These are phyloP conservation scores for Tympanuchus pallidicinctus DNA, from an alignment of 2,113 vertebrate species.

Conservation along the genomic window DNA sequence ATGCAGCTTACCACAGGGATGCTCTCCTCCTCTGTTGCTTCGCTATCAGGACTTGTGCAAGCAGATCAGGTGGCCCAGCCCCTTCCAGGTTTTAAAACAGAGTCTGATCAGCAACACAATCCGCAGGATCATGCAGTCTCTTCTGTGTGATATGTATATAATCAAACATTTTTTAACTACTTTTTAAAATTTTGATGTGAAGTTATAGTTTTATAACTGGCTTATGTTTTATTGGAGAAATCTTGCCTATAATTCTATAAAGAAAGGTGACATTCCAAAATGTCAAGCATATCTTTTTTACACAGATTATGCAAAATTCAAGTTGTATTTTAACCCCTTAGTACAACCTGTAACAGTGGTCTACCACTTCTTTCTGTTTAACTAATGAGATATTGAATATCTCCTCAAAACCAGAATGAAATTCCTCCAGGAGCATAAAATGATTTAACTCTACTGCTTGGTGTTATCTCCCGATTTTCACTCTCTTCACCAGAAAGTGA, in stretches of 20 bases:
- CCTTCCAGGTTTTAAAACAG: slow-evolving; percentile 78
- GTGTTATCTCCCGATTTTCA: slow-evolving; percentile 71
- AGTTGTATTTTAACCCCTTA: slow-evolving; percentile 87
- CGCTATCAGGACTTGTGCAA: slow-evolving; percentile 76
- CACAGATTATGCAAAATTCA: slow-evolving; percentile 88
- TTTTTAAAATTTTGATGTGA: slow-evolving; percentile 90
- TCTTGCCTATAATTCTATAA: slow-evolving; percentile 89
- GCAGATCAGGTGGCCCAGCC: slow-evolving; percentile 74
- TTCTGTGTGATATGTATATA: slow-evolving; percentile 85
- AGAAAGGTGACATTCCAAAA: slow-evolving; percentile 88
- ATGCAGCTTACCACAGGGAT: slow-evolving; percentile 72
- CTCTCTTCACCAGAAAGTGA: slow-evolving; percentile 67
- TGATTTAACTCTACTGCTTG: slow-evolving; percentile 72
- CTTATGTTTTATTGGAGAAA: slow-evolving; percentile 89
- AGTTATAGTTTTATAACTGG: slow-evolving; percentile 91
- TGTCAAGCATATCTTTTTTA: slow-evolving; percentile 89
- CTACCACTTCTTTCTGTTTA: slow-evolving; percentile 85
- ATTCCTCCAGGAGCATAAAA: slow-evolving; percentile 74
- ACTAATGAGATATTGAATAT: slow-evolving; percentile 80
- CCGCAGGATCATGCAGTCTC: slow-evolving; percentile 77
- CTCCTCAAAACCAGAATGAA: slow-evolving; percentile 77
- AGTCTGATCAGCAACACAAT: slow-evolving; percentile 79
- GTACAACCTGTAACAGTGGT: slow-evolving; percentile 85
- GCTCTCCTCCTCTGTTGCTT: slow-evolving; percentile 67
- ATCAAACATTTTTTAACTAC: slow-evolving; percentile 82